These are phyloP conservation scores for Coelogynopora nodosa DNA, from an alignment of 2,888 invertebrate genomes.

Conservation along the genomic window DNA sequence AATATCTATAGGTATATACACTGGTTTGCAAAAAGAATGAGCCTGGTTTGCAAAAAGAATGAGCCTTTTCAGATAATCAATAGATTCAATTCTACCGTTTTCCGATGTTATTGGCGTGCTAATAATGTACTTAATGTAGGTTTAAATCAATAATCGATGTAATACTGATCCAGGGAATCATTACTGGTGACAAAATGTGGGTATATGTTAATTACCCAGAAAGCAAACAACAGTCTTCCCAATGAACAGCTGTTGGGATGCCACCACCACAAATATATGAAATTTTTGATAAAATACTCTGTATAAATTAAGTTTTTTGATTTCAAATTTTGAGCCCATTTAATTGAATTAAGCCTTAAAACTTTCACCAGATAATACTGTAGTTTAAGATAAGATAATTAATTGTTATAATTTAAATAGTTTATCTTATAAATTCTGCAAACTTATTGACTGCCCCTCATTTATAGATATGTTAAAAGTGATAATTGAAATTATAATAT, in stretches of 20 bases:
- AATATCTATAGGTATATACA: no score
- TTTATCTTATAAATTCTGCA: no score
- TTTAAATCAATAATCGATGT: no score
- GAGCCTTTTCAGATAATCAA: no score
- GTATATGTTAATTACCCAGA: constrained; percentile 33
- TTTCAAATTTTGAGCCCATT: constrained; percentile 12
- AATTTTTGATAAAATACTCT: background rate
- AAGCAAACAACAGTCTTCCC: constrained; percentile 24
- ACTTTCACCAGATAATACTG: background rate
- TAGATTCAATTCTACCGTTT: no score
- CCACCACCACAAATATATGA: background rate
- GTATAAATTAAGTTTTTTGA: background rate
- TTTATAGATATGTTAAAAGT: no score
- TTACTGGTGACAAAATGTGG: constrained; percentile 35
- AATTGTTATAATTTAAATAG: background rate
- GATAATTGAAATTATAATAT: no score
- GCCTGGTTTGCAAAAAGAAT: no score
- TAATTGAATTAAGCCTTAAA: background rate
- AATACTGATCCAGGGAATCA: background rate
- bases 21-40: no score
- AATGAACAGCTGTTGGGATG: constrained; percentile 6
- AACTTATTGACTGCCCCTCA: no score
- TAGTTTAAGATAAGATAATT: background rate
- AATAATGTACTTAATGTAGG: no score
- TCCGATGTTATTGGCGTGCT: no score